Conservation (phyloP, 2,797 vertebrate species). For the Echeneis naucrates region DNA sequence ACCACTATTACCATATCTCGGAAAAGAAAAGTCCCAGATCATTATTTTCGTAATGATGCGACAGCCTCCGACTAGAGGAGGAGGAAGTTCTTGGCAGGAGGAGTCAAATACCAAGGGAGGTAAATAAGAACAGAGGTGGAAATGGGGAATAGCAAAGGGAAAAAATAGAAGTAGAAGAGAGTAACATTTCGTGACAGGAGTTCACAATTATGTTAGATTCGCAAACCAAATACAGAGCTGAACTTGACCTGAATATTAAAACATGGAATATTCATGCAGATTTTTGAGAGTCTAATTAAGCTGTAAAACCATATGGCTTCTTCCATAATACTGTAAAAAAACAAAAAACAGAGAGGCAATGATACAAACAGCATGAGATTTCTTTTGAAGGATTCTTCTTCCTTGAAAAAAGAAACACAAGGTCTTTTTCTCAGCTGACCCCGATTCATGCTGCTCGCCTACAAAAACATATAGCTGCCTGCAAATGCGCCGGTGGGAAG, state of each 20-base stretch:
- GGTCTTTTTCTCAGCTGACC: neutral
- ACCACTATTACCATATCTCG: neutral
- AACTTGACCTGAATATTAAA: neutral
- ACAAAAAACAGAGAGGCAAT: too few relatives aligned
- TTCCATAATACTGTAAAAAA: neutral
- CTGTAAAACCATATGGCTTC: neutral
- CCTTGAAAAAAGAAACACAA: neutral
- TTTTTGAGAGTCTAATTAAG: neutral
- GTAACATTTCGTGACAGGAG: neutral
- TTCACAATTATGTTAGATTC: neutral
- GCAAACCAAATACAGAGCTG: neutral
- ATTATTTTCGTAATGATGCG: constrained; percentile 23
- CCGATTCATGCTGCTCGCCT: neutral
- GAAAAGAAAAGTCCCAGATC: neutral
- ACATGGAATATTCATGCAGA: too few relatives aligned
- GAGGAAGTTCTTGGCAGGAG: constrained; percentile 20
- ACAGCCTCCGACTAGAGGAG: constrained; percentile 9
- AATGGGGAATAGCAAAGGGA: neutral
- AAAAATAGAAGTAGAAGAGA: neutral
- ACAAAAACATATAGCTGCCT: neutral
- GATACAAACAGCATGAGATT: too few relatives aligned
- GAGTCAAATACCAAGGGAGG: too few relatives aligned
- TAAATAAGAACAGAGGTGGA: neutral
- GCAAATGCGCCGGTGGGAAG: constrained; percentile 1
- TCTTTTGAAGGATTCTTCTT: neutral